Evolutionary conservation across 2,888 invertebrate genomes (phyloP).

Genomic region (Pycnomerus fuliginosus): DNA sequence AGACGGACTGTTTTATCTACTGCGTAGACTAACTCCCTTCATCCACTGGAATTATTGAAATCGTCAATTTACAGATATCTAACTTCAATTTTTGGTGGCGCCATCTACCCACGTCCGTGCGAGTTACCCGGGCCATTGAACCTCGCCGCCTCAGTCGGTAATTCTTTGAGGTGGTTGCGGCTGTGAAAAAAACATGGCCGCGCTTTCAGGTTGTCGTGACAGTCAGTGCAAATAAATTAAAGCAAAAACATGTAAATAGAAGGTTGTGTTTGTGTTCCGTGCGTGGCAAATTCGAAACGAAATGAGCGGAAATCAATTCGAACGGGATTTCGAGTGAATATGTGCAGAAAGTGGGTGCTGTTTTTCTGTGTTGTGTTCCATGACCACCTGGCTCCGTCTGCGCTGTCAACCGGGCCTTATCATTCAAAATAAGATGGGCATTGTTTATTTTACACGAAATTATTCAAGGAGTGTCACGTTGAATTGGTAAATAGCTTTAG

Average conservation of each 20-base stretch:
- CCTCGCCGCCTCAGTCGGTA: slow-evolving; percentile 15
- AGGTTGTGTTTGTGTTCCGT: slow-evolving; percentile 25
- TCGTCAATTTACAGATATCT: no score
- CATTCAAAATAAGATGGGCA: slow-evolving; percentile 44
- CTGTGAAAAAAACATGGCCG: slow-evolving; percentile 36
- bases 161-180: slow-evolving; percentile 27
- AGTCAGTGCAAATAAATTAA: slow-evolving; percentile 27
- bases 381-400: slow-evolving; percentile 48
- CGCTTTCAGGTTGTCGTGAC: slow-evolving; percentile 24
- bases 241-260: slow-evolving; percentile 29
- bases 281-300: slow-evolving; percentile 20
- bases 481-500: slow-evolving; percentile 37
- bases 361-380: slow-evolving; percentile 37
- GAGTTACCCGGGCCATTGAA: slow-evolving; percentile 13
- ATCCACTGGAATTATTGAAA: no score
- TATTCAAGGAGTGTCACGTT: slow-evolving; percentile 38
- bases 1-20: no score
- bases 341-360: slow-evolving; percentile 30
- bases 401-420: slow-evolving; percentile 43
- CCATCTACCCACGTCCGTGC: slow-evolving; percentile 1
- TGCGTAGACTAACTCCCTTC: no score
- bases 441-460: slow-evolving; percentile 36
- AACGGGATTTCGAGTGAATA: slow-evolving; percentile 20
- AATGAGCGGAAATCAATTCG: slow-evolving; percentile 20
- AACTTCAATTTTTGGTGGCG: no score